These are phyloP conservation scores for Acromyrmex charruanus DNA, from an alignment of 1,140 invertebrate genomes.

Conservation along the genomic window DNA sequence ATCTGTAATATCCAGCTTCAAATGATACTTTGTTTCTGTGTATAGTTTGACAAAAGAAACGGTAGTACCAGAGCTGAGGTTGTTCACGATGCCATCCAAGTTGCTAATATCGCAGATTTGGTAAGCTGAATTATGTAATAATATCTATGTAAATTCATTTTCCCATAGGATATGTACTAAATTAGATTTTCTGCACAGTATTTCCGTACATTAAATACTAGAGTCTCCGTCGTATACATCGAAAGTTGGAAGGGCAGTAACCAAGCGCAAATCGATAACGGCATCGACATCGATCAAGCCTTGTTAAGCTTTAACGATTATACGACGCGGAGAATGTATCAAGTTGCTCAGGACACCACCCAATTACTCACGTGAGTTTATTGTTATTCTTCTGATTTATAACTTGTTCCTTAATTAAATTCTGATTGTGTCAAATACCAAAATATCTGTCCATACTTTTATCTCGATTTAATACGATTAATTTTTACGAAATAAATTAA, in stretches of 20 bases:
- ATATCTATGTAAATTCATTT: neutral
- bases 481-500: slow-evolving; percentile 2
- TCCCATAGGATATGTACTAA: neutral
- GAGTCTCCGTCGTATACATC: slow-evolving; percentile 97
- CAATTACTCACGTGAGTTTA: slow-evolving; percentile 95
- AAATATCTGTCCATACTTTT: neutral
- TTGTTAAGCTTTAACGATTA: slow-evolving; percentile 97
- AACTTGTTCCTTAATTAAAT: no score
- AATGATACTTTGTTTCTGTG: neutral
- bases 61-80: slow-evolving; percentile 95
- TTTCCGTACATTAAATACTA: slow-evolving; percentile 96
- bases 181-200: slow-evolving; percentile 88
- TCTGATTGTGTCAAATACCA: no score
- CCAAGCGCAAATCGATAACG: slow-evolving; percentile 92
- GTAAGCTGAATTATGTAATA: slow-evolving; percentile 84
- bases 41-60: slow-evolving; percentile 95
- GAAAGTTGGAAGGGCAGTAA: slow-evolving; percentile 97
- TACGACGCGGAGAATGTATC: slow-evolving; percentile 93
- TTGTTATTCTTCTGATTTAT: neutral
- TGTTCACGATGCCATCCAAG: slow-evolving; percentile 97
- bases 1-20: neutral
- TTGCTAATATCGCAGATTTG: slow-evolving; percentile 98
- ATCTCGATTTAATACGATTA: neutral
- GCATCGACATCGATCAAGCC: slow-evolving; percentile 94
- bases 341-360: slow-evolving; percentile 94